Conservation (phyloP, 2,797 vertebrate species). For the Squalus acanthias region DNA sequence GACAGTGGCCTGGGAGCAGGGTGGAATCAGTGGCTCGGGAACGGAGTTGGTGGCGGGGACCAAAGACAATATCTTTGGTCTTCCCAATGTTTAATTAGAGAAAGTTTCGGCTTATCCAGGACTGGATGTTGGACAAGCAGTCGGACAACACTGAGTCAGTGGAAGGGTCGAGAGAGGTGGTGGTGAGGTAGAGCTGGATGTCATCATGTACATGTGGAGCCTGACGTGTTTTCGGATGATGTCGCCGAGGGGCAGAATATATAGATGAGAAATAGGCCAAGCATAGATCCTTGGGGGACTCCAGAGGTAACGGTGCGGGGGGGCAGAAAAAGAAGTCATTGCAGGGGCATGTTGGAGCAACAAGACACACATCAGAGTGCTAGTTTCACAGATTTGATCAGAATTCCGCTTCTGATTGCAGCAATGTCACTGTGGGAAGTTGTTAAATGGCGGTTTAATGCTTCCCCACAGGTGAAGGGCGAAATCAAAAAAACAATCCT, state of each 20-base stretch:
- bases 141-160: background rate
- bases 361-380: background rate
- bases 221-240: background rate
- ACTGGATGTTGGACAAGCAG: background rate
- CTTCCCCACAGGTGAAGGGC: background rate
- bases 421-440: background rate
- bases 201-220: background rate
- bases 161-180: background rate
- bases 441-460: no score
- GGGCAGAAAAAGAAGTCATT: background rate
- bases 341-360: background rate
- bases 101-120: background rate
- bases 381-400: conserved; percentile 5
- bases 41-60: background rate
- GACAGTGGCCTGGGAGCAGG: no score
- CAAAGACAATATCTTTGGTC: background rate
- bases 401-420: background rate
- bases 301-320: background rate
- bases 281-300: background rate
- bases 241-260: background rate
- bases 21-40: background rate
- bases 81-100: background rate
- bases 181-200: background rate
- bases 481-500: background rate
- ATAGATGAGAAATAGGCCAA: background rate